Evolutionary conservation across 1,140 invertebrate species (phyloP).

Genomic region (Neoseiulus cucumeris): DNA sequence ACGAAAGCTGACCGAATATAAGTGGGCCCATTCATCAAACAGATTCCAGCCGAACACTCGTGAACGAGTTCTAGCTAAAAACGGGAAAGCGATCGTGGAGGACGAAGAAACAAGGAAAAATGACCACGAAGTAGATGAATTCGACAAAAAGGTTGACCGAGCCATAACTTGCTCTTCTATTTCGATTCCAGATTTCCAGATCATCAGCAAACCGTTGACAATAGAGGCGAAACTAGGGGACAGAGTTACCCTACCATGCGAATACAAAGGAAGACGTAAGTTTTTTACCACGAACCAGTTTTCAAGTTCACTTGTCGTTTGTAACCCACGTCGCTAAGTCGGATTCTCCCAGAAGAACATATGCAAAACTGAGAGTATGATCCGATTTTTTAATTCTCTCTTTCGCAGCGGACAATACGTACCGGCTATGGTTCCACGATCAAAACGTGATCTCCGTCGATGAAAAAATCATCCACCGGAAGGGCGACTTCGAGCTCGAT

Average conservation of each 20-base stretch:
- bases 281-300: no score
- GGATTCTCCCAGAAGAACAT: no score
- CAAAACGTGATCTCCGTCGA: neutral
- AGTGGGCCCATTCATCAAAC: no score
- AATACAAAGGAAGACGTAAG: neutral
- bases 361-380: no score
- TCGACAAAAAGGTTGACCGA: neutral
- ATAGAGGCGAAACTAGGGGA: neutral
- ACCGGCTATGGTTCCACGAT: neutral
- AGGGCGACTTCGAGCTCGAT: neutral
- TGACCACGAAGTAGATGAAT: no score
- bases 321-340: no score
- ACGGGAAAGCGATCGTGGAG: no score
- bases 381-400: neutral
- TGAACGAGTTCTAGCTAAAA: no score
- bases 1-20: no score
- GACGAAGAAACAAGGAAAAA: no score
- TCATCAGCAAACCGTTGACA: neutral
- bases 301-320: no score
- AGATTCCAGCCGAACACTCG: no score
- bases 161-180: neutral
- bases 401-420: neutral
- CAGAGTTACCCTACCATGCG: neutral
- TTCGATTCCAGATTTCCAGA: neutral
- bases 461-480: neutral